phyloP scores from a whole-genome alignment of 1,140 invertebrate species.

The Achatina immaculata region DNA sequence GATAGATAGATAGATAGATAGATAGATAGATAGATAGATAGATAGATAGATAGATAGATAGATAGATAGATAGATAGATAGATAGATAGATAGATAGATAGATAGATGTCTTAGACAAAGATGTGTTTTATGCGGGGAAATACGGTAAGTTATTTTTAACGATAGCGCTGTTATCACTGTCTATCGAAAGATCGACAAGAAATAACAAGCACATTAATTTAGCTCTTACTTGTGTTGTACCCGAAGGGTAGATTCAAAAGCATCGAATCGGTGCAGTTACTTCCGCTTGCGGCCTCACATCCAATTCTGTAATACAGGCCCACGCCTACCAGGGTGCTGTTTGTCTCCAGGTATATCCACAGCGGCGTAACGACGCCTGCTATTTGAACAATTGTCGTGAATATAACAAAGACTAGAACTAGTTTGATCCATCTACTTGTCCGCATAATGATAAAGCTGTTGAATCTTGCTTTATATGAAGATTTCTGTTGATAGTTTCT shows the following conservation, averaged over 20 bases:
- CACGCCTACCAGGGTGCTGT: not conserved
- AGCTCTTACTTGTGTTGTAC: not conserved
- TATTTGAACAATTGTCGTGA: slow-evolving; percentile 5
- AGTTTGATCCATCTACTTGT: not conserved
- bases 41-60: no score
- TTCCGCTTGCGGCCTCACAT: not conserved
- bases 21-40: no score
- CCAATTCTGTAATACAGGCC: slow-evolving; percentile 23
- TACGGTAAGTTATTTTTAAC: no score
- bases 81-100: no score
- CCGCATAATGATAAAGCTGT: not conserved
- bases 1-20: no score
- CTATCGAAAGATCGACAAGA: no score
- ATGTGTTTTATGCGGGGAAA: no score
- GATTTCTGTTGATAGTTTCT: not conserved
- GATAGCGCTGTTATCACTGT: no score
- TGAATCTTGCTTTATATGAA: not conserved
- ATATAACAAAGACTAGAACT: not conserved
- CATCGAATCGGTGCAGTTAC: not conserved
- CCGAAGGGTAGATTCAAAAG: not conserved
- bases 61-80: no score
- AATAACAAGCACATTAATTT: no score
- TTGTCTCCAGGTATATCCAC: slow-evolving; percentile 5
- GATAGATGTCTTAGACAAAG: no score
- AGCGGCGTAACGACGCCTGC: not conserved